Conservation (phyloP, 1,140 invertebrate genomes). For the Drosophila kanapiae region DNA sequence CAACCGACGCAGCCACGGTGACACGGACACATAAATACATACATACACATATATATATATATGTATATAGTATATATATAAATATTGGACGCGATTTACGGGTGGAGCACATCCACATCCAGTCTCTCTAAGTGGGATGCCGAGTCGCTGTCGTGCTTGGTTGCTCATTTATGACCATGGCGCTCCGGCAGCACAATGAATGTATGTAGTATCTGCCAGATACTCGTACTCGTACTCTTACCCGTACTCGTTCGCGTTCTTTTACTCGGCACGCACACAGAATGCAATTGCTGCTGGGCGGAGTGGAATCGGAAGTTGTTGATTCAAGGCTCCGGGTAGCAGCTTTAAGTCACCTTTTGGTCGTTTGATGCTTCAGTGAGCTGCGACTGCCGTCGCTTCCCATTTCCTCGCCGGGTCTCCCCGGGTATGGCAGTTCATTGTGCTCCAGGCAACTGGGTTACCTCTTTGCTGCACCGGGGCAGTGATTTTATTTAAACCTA, state of each 20-base stretch:
- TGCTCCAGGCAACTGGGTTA: conserved; percentile 40
- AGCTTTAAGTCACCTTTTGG: conserved; percentile 52
- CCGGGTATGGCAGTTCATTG: conserved; percentile 31
- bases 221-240: conserved; percentile 34
- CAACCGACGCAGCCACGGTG: conserved; percentile 11
- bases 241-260: conserved; percentile 12
- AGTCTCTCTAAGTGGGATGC: conserved; percentile 39
- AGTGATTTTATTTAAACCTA: conserved; percentile 37
- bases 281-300: conserved; percentile 43
- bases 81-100: conserved; percentile 1
- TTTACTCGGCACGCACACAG: conserved; percentile 33
- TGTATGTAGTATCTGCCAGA: conserved; percentile 60
- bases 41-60: too few species aligned
- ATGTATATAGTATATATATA: neutral
- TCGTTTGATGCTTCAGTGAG: conserved; percentile 56
- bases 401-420: conserved; percentile 28
- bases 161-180: conserved; percentile 79
- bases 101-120: conserved; percentile 38
- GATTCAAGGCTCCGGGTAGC: conserved; percentile 47
- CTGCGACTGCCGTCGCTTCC: conserved; percentile 47
- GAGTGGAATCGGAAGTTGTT: conserved; percentile 50
- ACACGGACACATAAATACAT: neutral
- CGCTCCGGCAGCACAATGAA: conserved; percentile 39
- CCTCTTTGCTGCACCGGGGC: conserved; percentile 31
- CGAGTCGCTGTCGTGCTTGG: conserved; percentile 62